Evolutionary conservation across 2,888 invertebrate species (phyloP), one percentile per base, ranked within the genome.

Genomic region (Archaeoteleia sp.): DNA sequence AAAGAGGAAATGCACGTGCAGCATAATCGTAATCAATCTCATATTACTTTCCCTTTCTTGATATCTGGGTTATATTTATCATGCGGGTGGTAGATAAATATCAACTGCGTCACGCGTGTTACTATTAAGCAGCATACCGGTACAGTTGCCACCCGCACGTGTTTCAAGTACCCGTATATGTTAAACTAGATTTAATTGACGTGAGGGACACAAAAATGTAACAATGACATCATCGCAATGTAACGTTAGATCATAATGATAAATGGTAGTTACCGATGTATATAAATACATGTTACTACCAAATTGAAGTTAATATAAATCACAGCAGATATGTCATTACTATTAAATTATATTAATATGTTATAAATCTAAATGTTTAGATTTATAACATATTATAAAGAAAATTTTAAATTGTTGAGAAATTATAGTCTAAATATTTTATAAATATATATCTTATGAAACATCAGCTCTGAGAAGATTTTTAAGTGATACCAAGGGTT

Each of bases 1-100:
- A 58, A 58, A 53, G 66, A 66, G 66, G 58, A 66, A 58, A 58
- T 54, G 48, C 66, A 66, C 66, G 58, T 58, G 54, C 54, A 13
- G 54, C 48, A 37, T 53, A 66, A 66, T 66, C 54, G 54, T 42
- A 51, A 67, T 61, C 35, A 40, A 63, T 63, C 54, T 60, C 54
- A 17, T 57, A 57, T 67, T 67, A 67, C 70, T 70, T 70, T 70
- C 70, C 57, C 58, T 60, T 63, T 55, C 46, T 54, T 57, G 53
- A 60, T 66, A 67, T 67, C 63, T 66, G 23, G 55, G 63, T 62
- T 66, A 51, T 67, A 61, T 67, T 70, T 70, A 63, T 57, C 51
- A 53, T 62, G 57, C 69, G 40, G 54, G 54, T 29, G 32, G 8
- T 34, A 65, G 70, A 70, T 67, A 70, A 62, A 35, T 48, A 67